Evolutionary conservation across 2,113 vertebrate genomes (phyloP).

Genomic region (Indicator indicator): DNA sequence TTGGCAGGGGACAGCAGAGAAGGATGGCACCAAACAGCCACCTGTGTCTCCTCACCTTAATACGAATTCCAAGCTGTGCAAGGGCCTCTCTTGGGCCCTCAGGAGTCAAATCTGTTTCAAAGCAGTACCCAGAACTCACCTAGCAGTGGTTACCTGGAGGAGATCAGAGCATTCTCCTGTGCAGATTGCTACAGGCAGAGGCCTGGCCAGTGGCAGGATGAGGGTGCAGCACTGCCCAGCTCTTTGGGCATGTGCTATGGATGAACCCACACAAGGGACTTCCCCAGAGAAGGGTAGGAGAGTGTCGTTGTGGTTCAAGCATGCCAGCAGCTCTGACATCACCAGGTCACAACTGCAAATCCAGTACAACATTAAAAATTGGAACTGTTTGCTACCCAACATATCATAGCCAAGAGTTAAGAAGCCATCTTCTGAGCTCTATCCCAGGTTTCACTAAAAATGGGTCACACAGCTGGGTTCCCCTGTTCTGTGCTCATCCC

Average conservation of each 20-base stretch:
- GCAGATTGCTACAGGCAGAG: background rate
- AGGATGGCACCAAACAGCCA: background rate
- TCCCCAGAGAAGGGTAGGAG: background rate
- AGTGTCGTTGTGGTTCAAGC: background rate
- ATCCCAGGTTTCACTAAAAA: background rate
- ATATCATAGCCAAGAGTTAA: background rate
- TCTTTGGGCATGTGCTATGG: rapidly evolving
- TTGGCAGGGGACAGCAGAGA: background rate
- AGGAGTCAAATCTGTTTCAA: background rate
- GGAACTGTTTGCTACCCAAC: background rate
- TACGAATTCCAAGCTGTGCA: rapidly evolving
- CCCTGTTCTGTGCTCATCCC: background rate
- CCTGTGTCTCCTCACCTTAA: background rate
- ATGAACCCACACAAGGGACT: background rate
- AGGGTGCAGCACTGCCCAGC: background rate
- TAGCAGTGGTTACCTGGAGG: rapidly evolving
- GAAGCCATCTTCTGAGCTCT: background rate
- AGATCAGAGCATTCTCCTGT: background rate
- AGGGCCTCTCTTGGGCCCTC: background rate
- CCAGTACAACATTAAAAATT: background rate
- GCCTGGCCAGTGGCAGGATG: background rate
- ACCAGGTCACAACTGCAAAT: background rate
- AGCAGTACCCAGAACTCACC: rapidly evolving
- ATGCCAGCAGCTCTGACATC: rapidly evolving
- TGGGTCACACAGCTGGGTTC: background rate